Evolutionary conservation across 2,888 invertebrate genomes (phyloP).

Genomic region (Agrotis clavis): DNA sequence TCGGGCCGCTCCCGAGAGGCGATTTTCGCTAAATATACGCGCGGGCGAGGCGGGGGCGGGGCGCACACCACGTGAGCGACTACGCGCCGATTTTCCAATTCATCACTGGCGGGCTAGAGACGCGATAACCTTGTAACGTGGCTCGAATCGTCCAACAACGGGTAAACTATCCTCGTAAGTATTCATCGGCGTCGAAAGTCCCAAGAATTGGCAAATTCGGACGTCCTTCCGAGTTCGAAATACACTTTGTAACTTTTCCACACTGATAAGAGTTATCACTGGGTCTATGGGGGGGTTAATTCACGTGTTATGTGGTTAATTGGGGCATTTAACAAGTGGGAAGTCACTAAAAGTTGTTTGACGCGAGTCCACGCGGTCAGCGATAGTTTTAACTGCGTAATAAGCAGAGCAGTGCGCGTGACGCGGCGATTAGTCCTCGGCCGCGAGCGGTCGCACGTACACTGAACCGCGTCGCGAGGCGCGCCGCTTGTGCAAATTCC

Average conservation of each 20-base stretch:
- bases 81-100: conserved; percentile 91
- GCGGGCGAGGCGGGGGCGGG: conserved; percentile 88
- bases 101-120: conserved; percentile 89
- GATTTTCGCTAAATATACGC: conserved; percentile 91
- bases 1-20: conserved; percentile 89
- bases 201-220: conserved; percentile 78
- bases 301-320: conserved; percentile 60
- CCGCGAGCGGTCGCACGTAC: conserved; percentile 88
- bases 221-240: conserved; percentile 77
- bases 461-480: conserved; percentile 85
- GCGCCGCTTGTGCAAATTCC: conserved; percentile 86
- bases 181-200: conserved; percentile 76
- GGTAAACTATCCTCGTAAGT: conserved; percentile 81
- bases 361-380: conserved; percentile 87
- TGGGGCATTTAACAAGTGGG: conserved; percentile 57
- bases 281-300: conserved; percentile 62
- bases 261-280: conserved; percentile 88
- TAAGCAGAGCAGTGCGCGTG: conserved; percentile 82
- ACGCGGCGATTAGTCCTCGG: conserved; percentile 82
- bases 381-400: conserved; percentile 88
- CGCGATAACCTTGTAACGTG: conserved; percentile 91
- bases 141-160: conserved; percentile 83
- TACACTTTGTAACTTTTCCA: conserved; percentile 86
- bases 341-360: conserved; percentile 70
- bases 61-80: conserved; percentile 90